Evolutionary conservation across 2,113 vertebrate species (phyloP).

Genomic region (Channa argus): DNA sequence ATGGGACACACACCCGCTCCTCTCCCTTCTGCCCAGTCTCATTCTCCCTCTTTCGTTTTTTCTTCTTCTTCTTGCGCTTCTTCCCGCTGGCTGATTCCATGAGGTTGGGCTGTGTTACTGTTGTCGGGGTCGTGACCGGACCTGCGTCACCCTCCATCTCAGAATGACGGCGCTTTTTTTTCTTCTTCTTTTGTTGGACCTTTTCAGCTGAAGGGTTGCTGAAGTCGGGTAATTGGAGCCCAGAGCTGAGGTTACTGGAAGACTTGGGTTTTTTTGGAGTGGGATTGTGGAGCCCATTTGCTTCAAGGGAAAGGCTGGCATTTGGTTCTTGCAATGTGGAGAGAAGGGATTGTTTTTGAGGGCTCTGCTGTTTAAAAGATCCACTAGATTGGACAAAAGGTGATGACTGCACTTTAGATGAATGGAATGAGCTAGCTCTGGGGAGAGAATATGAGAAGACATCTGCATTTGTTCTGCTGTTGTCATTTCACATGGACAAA

Average conservation of each 20-base stretch:
- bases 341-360: conserved; percentile 64
- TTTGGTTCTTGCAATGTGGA: conserved; percentile 61
- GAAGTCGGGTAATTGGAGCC: conserved; percentile 32
- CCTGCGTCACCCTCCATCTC: conserved; percentile 59
- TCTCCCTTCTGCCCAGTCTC: conserved; percentile 20
- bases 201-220: conserved; percentile 15
- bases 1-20: conserved; percentile 46
- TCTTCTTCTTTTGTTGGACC: conserved; percentile 71
- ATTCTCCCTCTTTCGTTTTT: conserved; percentile 54
- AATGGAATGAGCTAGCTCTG: conserved; percentile 83
- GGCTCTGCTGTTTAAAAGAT: conserved; percentile 68
- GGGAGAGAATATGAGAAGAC: not conserved
- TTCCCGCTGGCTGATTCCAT: conserved; percentile 58
- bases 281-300: conserved; percentile 68
- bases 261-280: conserved; percentile 64
- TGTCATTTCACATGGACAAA: not conserved
- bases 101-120: not conserved
- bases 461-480: not conserved
- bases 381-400: conserved; percentile 59
- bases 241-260: conserved; percentile 45
- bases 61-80: conserved; percentile 70
- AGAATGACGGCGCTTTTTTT: conserved; percentile 75
- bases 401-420: conserved; percentile 70
- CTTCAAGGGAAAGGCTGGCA: conserved; percentile 59
- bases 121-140: not conserved